Percentiles rank a stretch among this genome's conserved stretches.
Conservation (phyloP, 2,888 invertebrate species). For the Hylaea fasciaria region DNA sequence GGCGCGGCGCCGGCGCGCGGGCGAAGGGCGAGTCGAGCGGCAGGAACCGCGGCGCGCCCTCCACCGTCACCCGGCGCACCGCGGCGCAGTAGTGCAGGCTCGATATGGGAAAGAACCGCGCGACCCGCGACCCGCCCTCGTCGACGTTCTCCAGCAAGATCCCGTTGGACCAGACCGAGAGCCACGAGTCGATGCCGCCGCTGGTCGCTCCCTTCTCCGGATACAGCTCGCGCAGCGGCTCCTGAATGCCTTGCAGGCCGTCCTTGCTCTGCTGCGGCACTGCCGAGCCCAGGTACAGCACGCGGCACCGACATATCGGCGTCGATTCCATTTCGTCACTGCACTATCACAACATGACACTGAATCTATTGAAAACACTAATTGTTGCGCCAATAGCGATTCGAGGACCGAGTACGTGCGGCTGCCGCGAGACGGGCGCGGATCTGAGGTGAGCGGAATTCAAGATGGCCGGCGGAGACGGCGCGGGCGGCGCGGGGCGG, state of each 20-base stretch:
- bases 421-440: constrained; percentile 77
- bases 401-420: constrained; percentile 64
- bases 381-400: constrained; percentile 52
- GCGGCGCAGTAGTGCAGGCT: constrained; percentile 98
- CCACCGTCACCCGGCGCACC: constrained; percentile 93
- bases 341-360: constrained; percentile 81
- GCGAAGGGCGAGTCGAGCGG: constrained; percentile 98
- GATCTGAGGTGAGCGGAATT: constrained; percentile 82
- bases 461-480: constrained; percentile 74
- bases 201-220: constrained; percentile 96
- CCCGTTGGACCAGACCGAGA: constrained; percentile 98
- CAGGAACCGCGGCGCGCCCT: constrained; percentile 93
- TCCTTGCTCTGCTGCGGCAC: constrained; percentile 99
- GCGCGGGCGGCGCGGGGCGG: constrained; percentile 46
- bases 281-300: constrained; percentile 97
- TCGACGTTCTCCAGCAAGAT: constrained; percentile 97
- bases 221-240: constrained; percentile 97
- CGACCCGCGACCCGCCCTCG: constrained; percentile 96
- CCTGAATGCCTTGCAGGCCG: constrained; percentile 98
- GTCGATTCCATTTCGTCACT: constrained; percentile 89
- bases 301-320: constrained; percentile 98
- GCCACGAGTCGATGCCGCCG: constrained; percentile 97
- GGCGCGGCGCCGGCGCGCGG: constrained; percentile 94
- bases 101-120: constrained; percentile 98
- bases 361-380: constrained; percentile 67